Percentiles rank a stretch among this genome's conserved stretches.
Conservation (phyloP, 2,113 vertebrate species). For the Cepphus grylle region DNA sequence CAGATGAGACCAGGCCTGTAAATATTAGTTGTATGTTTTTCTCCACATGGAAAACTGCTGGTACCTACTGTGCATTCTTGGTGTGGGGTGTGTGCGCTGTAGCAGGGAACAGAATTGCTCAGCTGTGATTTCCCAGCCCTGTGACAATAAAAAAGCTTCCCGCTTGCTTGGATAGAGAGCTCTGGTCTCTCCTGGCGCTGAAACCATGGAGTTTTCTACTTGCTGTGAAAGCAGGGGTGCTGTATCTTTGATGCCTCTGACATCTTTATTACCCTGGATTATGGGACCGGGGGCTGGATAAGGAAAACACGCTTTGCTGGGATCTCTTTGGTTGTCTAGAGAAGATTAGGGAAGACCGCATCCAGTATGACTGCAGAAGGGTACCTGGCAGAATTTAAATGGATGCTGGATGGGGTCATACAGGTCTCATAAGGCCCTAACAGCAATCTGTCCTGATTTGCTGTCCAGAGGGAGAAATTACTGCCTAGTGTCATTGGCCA, state of each 20-base stretch:
- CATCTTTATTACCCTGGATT: background rate
- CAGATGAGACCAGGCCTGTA: background rate
- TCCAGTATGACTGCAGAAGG: background rate
- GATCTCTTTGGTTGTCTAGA: background rate
- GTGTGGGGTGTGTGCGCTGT: background rate
- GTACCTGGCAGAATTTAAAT: background rate
- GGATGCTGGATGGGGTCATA: background rate
- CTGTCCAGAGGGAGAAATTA: background rate
- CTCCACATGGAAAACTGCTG: background rate
- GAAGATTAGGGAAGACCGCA: background rate
- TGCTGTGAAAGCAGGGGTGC: background rate
- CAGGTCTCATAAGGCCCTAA: background rate
- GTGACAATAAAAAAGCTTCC: background rate
- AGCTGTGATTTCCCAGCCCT: background rate
- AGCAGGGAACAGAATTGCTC: background rate
- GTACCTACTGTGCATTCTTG: background rate
- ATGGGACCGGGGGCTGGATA: background rate
- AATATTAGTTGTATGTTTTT: background rate
- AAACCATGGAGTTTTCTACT: background rate
- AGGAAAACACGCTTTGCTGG: background rate
- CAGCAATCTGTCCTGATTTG: background rate
- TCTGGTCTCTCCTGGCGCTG: background rate
- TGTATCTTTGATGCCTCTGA: background rate
- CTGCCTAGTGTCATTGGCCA: background rate
- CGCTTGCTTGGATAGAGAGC: rapidly evolving